These are phyloP conservation scores for Blomia tropicalis DNA, from an alignment of 2,888 invertebrate genomes.

Conservation along the genomic window DNA sequence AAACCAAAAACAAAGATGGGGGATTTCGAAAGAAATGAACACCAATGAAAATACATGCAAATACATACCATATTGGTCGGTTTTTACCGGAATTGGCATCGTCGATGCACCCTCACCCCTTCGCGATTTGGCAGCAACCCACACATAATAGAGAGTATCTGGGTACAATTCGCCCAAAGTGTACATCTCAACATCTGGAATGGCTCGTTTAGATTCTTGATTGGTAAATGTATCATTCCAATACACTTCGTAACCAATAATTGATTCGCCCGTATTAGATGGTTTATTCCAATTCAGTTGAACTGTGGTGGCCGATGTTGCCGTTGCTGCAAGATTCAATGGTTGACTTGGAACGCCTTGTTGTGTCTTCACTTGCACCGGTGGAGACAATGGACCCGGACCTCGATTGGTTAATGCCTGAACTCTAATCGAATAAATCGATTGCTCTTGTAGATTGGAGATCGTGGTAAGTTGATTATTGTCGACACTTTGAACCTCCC, in stretches of 20 bases:
- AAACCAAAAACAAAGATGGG: constrained; percentile 28
- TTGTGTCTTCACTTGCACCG: constrained; percentile 95
- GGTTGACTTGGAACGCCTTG: constrained; percentile 94
- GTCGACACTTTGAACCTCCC: constrained; percentile 85
- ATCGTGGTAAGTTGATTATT: constrained; percentile 81
- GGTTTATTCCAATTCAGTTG: constrained; percentile 84
- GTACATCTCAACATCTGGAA: constrained; percentile 66
- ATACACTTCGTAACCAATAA: constrained; percentile 84
- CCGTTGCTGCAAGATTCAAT: constrained; percentile 65
- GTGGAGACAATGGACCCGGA: constrained; percentile 79
- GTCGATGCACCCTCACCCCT: constrained; percentile 89
- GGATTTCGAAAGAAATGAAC: too few species aligned
- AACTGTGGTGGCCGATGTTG: constrained; percentile 75
- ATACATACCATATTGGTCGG: constrained; percentile 80
- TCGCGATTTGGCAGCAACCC: constrained; percentile 83
- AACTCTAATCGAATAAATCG: constrained; percentile 82
- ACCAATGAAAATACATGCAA: too few species aligned
- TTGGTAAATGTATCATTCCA: constrained; percentile 86
- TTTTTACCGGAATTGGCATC: constrained; percentile 78
- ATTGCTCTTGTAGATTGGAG: constrained; percentile 72
- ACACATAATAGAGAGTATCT: constrained; percentile 87
- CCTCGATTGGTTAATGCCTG: constrained; percentile 87
- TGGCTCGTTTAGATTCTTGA: constrained; percentile 39
- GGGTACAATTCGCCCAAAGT: constrained; percentile 78
- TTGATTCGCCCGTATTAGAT: constrained; percentile 73